Base-by-base conservation (phyloP, 2,797 vertebrate species). In the Myiothlypis coronata region DNA sequence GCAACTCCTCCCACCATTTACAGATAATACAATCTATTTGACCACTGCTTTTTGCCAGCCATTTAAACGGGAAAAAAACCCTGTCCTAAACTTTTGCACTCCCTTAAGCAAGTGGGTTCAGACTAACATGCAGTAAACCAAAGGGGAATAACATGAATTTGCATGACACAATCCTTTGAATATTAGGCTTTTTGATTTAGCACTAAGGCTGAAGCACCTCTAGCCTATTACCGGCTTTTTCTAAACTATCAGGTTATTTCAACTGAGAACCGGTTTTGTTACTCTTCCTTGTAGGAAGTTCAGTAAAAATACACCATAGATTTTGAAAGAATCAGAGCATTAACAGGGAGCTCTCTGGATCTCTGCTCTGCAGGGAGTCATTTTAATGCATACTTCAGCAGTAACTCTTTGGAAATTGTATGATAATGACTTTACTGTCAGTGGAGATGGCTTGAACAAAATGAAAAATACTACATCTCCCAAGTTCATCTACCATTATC, bases 301-400 rank as follows among this genome's bases (percentile, higher is more conserved):
- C 69, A 87, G 44, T 75, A 81, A 91, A 93, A 94, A 89, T 70
- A 85, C 43, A 93, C 60, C 43, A 76, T 0, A 78, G 50, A 77
- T 91, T 96, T 88, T 83, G 65, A 85, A 89, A 82, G 78, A 80
- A 57, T 41, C 4, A 8, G 76, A 91, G 85, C 59, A 95, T 91
- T 93, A 92, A 44, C 37, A 71, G 79, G 89, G 76, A 95, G 59
- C 50, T 87, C 57, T 87, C 92, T 81, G 84, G 69, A 88, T 92
- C 46, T 70, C 43, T 67, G 69, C 91, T 96, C 94, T 91, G 84
- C 83, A 56, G 94, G 91, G 87, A 97, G 55, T 89, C 9, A 80
- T 95, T 97, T 88, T 86, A 95, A 96, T 76, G 63, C 79, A 72
- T 60, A 81, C 69, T 94, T 92, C 91, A 94, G 84, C 91, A 86